These are phyloP conservation scores for Drosophila triauraria DNA, from an alignment of 1,140 invertebrate species.

Conservation along the genomic window DNA sequence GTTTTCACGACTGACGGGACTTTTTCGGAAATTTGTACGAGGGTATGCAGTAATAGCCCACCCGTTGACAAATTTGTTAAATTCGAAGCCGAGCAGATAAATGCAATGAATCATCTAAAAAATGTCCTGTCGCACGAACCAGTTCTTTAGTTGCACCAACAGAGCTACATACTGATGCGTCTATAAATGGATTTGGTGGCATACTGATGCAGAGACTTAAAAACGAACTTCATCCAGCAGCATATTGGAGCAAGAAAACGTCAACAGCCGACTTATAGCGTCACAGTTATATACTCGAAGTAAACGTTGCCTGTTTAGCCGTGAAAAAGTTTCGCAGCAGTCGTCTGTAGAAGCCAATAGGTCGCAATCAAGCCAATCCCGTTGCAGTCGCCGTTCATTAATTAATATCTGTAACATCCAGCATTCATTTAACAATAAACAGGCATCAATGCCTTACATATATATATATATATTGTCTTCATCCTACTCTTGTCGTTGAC, in stretches of 20 bases:
- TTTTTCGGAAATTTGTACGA: neutral
- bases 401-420: too few relatives aligned
- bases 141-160: neutral
- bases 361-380: too few relatives aligned
- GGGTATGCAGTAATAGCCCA: neutral
- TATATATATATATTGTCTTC: too few relatives aligned
- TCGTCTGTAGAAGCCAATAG: too few relatives aligned
- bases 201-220: neutral
- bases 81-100: neutral
- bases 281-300: neutral
- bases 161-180: neutral
- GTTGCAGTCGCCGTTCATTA: too few relatives aligned
- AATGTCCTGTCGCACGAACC: neutral
- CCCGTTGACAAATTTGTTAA: neutral
- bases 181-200: neutral
- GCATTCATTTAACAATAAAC: too few relatives aligned
- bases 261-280: neutral
- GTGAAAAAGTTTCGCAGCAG: neutral
- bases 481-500: too few relatives aligned
- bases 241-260: neutral
- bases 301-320: constrained; percentile 3
- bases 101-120: neutral
- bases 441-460: too few relatives aligned
- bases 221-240: neutral
- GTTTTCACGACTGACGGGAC: neutral